A percentile compares a stretch with the other conserved stretches of the same genome.
These are phyloP conservation scores for Notodonta ziczac DNA, from an alignment of 2,888 invertebrate genomes.

Conservation along the genomic window DNA sequence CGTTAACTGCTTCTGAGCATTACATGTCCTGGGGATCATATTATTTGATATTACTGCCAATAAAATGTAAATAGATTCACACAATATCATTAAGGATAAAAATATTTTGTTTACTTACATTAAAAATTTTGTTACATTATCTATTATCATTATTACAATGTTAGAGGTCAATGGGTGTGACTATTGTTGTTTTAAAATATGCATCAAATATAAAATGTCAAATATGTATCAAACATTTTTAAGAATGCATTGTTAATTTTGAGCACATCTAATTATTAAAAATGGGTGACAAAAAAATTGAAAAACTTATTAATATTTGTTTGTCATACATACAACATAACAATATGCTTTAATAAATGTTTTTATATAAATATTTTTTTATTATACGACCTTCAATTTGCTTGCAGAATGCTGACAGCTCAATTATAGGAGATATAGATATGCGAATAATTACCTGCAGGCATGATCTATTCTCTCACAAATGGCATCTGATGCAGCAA, in stretches of 20 bases:
- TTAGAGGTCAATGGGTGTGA: slow-evolving; percentile 63
- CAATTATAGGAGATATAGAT: neutral
- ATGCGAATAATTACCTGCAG: slow-evolving; percentile 60
- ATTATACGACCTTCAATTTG: neutral
- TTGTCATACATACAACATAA: slow-evolving; percentile 31
- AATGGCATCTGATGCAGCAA: slow-evolving; percentile 79
- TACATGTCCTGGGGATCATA: slow-evolving; percentile 61
- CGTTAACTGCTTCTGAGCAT: slow-evolving; percentile 70
- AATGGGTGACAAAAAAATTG: slow-evolving; percentile 26
- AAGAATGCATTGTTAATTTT: slow-evolving; percentile 45
- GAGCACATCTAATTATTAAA: slow-evolving; percentile 33
- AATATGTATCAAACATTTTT: slow-evolving; percentile 35
- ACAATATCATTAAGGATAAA: slow-evolving; percentile 43
- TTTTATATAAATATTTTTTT: slow-evolving; percentile 19
- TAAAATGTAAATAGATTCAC: slow-evolving; percentile 12
- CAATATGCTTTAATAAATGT: slow-evolving; percentile 62
- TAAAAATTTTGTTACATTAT: slow-evolving; percentile 50
- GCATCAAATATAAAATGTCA: slow-evolving; percentile 32
- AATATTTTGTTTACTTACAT: slow-evolving; percentile 50
- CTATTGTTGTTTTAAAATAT: slow-evolving; percentile 61
- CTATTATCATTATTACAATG: slow-evolving; percentile 58
- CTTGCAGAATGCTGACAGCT: too few relatives aligned
- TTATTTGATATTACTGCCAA: slow-evolving; percentile 7
- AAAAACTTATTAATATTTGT: slow-evolving; percentile 36
- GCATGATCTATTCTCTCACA: slow-evolving; percentile 81